Evolutionary conservation across 30 jellyfish, hydroid and myxozoan genomes (phyloP), one percentile per base, ranked within the genome.

Genomic region (Turritopsis dohrnii): DNA sequence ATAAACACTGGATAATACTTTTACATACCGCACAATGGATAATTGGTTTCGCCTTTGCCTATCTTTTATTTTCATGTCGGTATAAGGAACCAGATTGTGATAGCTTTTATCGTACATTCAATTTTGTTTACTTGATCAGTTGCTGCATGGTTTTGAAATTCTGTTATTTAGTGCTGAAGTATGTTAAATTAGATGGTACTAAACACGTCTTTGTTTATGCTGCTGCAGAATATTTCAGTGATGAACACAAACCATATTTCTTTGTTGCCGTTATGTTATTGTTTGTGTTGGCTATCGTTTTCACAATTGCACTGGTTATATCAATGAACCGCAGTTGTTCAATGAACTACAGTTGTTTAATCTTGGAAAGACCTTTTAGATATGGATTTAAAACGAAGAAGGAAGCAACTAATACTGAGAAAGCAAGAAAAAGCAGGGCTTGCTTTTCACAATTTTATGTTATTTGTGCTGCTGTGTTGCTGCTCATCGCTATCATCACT

Each of bases 111-210:
- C 52, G 53, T 22, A 27, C 87, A 13, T 52, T 80, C 21, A 28
- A 19, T 65, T 3, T 65, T 13, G 22, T 31, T 28, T 52, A 18
- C 17, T 28, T 69, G 77, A 69, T 69, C 16, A n/a, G 77, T 69
- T 69, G 77, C 77, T 69, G 77, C 30, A 27, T 9, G 31, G 9
- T 69, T 27, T 69, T 69, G 31, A 69, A 69, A 69, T 69, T 69
- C 19, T 69, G 31, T 27, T 69, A 7, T 69, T 69, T 27, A 0
- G 77, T 69, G 30, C 9, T 69, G 77, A 69, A 69, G 77, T 69
- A 16, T 7, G 22, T 69, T 19, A 27, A 7, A 8, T 7, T 69
- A 8, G 77, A 69, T 1, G 77, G 30, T 0, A 27, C 9, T 8
- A 16, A 9, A 27, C 22, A 27, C 30, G 77, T 69, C 9, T 69